These are phyloP conservation scores for Ectobius pallidus DNA, from an alignment of 2,888 invertebrate genomes.

Conservation along the genomic window DNA sequence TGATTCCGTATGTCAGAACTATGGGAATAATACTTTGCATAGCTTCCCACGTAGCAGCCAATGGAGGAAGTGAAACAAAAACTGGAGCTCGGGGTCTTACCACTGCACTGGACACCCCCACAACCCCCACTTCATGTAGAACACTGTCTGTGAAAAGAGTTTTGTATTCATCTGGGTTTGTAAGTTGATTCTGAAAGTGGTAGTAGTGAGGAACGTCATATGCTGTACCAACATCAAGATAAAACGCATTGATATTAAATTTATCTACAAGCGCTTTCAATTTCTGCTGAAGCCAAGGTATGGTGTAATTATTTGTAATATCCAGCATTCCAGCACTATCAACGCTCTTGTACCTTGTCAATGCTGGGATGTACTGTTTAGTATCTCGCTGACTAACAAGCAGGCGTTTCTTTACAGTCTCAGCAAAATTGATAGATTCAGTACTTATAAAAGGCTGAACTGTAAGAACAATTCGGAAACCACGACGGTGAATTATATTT, in stretches of 20 bases:
- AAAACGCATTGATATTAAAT: slow-evolving; percentile 85
- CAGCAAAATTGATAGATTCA: slow-evolving; percentile 81
- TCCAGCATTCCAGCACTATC: slow-evolving; percentile 83
- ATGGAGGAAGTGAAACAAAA: slow-evolving; percentile 84
- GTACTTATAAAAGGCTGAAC: slow-evolving; percentile 87
- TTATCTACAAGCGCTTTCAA: slow-evolving; percentile 68
- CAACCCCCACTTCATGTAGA: slow-evolving; percentile 65
- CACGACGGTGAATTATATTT: slow-evolving; percentile 78
- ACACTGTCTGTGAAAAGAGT: slow-evolving; percentile 69
- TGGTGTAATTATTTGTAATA: slow-evolving; percentile 80
- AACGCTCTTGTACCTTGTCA: slow-evolving; percentile 80
- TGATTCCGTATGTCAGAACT: slow-evolving; percentile 83
- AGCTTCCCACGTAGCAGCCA: slow-evolving; percentile 88
- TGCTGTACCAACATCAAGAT: slow-evolving; percentile 80
- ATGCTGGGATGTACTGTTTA: slow-evolving; percentile 78
- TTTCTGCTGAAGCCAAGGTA: slow-evolving; percentile 79
- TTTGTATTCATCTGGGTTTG: slow-evolving; percentile 84
- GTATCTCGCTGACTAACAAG: slow-evolving; percentile 80
- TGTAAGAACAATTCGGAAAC: slow-evolving; percentile 87
- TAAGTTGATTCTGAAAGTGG: slow-evolving; percentile 66
- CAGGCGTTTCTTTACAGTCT: slow-evolving; percentile 75
- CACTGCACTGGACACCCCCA: slow-evolving; percentile 85
- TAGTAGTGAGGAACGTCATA: slow-evolving; percentile 88
- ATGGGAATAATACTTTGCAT: slow-evolving; percentile 84
- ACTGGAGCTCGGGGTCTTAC: slow-evolving; percentile 82